Evolutionary conservation across 2,888 invertebrate genomes (phyloP).

Genomic region (Ganaspis brasiliensis): DNA sequence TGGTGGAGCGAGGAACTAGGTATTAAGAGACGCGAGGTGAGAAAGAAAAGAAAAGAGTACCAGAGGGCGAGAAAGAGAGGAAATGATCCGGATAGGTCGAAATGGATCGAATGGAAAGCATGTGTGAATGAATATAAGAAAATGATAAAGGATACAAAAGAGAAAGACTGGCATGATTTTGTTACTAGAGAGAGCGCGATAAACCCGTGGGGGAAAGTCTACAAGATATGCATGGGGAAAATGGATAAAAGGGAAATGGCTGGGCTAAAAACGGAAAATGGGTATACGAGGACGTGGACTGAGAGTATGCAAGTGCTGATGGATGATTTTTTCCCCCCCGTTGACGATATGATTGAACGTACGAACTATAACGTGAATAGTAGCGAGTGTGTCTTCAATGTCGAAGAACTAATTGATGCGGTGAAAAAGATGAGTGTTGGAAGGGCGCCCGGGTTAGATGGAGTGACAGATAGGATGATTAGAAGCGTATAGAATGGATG

Average conservation of each 20-base stretch:
- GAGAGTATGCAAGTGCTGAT: neutral
- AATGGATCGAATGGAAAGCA: neutral
- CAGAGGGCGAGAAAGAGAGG: neutral
- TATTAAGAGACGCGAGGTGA: neutral
- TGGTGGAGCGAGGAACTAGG: neutral
- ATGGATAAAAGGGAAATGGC: neutral
- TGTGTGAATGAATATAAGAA: neutral
- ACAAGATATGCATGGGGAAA: conserved; percentile 28
- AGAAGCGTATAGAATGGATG: conserved; percentile 18
- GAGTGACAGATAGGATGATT: neutral
- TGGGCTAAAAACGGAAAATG: neutral
- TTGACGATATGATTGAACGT: no score
- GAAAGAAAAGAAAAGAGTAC: neutral
- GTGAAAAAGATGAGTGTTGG: no score
- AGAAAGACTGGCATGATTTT: conserved; percentile 41
- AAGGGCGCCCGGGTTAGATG: neutral
- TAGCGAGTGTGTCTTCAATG: no score
- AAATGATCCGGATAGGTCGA: neutral
- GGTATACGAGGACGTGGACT: neutral
- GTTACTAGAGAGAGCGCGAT: neutral
- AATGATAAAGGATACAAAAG: neutral
- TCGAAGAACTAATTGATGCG: no score
- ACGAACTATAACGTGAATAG: no score
- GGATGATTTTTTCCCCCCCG: conserved; percentile 2
- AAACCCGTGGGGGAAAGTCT: conserved; percentile 34